Evolutionary conservation across 1,140 invertebrate species (phyloP).

Genomic region (Colletes latitarsis): DNA sequence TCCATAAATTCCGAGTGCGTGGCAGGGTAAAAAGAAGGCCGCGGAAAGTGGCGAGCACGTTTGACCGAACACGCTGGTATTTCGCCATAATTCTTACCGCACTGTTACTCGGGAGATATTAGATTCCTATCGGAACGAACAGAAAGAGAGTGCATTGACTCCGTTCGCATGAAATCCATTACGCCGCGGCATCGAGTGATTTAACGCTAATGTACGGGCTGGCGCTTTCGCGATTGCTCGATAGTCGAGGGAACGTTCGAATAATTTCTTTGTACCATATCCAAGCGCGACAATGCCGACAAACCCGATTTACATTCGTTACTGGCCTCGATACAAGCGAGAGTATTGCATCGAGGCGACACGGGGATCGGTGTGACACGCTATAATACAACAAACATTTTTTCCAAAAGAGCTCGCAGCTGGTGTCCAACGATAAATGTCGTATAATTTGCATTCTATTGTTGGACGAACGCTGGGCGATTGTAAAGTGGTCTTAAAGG

Average conservation of each 20-base stretch:
- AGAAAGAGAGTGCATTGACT: constrained; percentile 18
- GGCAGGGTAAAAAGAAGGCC: neutral
- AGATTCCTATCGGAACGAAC: constrained; percentile 6
- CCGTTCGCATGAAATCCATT: constrained; percentile 13
- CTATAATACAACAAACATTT: too few relatives aligned
- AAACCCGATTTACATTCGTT: neutral
- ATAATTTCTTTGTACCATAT: neutral
- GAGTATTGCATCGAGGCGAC: too few relatives aligned
- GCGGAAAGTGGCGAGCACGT: neutral
- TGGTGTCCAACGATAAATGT: too few relatives aligned
- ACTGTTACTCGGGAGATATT: constrained; percentile 11
- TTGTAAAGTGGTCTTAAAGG: too few relatives aligned
- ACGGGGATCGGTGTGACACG: neutral
- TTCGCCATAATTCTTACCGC: constrained; percentile 2
- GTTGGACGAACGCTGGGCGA: too few relatives aligned
- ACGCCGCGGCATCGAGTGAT: neutral
- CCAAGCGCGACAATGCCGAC: neutral
- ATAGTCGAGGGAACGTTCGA: neutral
- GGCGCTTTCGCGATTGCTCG: neutral
- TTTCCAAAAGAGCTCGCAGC: too few relatives aligned
- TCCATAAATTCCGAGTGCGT: constrained; percentile 2
- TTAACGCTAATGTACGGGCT: neutral
- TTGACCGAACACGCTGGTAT: neutral
- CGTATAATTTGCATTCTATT: too few relatives aligned
- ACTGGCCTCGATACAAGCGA: too few relatives aligned